Conservation (phyloP, 2,113 vertebrate species). For the Pyrgilauda ruficollis region DNA sequence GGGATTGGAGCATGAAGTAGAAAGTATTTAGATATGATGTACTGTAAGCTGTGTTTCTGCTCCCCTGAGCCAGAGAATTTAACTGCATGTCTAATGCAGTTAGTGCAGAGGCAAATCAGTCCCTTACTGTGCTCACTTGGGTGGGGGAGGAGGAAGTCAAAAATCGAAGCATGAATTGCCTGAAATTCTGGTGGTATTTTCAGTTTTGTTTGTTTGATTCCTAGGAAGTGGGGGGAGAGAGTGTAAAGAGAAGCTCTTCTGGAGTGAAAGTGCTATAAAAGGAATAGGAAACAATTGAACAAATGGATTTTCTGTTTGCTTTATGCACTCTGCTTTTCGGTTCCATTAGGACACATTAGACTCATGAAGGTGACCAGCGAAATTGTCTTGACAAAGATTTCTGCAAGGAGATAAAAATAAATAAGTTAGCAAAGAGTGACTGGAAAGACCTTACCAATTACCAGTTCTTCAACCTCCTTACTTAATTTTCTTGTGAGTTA, state of each 20-base stretch:
- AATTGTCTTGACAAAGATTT: constrained; percentile 12
- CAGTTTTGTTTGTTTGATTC: background rate
- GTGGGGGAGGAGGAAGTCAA: background rate
- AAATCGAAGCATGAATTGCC: background rate
- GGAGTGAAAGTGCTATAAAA: background rate
- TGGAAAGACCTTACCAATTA: background rate
- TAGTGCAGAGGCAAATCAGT: background rate
- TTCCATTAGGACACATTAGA: background rate
- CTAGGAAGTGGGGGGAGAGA: background rate
- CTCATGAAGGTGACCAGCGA: background rate
- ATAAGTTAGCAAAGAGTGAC: background rate
- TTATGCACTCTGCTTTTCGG: background rate
- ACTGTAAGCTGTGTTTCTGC: background rate
- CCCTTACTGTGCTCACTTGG: background rate
- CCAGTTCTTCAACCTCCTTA: background rate
- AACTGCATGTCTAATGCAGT: background rate
- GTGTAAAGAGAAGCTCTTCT: background rate
- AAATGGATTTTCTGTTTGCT: background rate
- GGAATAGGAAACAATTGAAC: background rate
- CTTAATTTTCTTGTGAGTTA: constrained; percentile 18
- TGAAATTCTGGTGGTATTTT: background rate
- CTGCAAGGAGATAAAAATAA: background rate
- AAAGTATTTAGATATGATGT: background rate
- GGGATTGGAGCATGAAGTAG: background rate
- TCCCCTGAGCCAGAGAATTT: background rate